These are phyloP conservation scores for Chromis chromis DNA, from an alignment of 2,797 vertebrate genomes.

Conservation along the genomic window DNA sequence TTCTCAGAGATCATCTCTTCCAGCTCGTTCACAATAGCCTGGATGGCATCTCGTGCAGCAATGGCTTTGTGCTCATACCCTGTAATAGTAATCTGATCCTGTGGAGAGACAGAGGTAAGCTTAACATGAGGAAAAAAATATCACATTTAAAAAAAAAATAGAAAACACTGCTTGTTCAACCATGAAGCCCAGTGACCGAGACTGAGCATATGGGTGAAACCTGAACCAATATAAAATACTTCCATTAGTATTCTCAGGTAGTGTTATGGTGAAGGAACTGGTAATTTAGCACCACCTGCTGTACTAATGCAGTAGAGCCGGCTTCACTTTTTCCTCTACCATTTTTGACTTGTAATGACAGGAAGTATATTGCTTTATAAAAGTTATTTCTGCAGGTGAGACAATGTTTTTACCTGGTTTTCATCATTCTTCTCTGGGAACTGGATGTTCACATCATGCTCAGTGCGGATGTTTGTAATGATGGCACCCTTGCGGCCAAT, in stretches of 20 bases:
- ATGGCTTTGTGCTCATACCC: slow-evolving; percentile 96
- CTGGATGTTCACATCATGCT: slow-evolving; percentile 98
- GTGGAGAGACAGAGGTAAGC: slow-evolving; percentile 34
- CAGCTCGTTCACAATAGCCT: slow-evolving; percentile 93
- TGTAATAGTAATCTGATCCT: slow-evolving; percentile 98
- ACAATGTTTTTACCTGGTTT: slow-evolving; percentile 82
- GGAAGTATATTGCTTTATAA: background rate
- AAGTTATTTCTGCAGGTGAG: background rate
- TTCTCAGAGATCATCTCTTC: slow-evolving; percentile 98
- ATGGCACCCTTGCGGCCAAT: slow-evolving; percentile 98
- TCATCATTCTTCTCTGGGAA: slow-evolving; percentile 98
- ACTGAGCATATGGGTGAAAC: background rate
- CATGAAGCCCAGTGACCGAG: no score
- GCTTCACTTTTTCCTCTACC: background rate
- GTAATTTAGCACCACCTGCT: slow-evolving; percentile 46
- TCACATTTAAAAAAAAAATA: background rate
- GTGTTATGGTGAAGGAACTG: background rate
- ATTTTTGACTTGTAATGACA: background rate
- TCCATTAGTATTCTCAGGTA: background rate
- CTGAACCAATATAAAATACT: background rate
- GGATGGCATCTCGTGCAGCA: slow-evolving; percentile 93
- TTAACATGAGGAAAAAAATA: background rate
- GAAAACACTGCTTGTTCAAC: no score
- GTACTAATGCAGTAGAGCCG: slow-evolving; percentile 3
- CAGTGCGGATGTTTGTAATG: slow-evolving; percentile 94